A percentile compares a stretch with the other conserved stretches of the same genome.
Evolutionary conservation across 2,113 vertebrate species (phyloP).

Genomic region (Prunella fulvescens): DNA sequence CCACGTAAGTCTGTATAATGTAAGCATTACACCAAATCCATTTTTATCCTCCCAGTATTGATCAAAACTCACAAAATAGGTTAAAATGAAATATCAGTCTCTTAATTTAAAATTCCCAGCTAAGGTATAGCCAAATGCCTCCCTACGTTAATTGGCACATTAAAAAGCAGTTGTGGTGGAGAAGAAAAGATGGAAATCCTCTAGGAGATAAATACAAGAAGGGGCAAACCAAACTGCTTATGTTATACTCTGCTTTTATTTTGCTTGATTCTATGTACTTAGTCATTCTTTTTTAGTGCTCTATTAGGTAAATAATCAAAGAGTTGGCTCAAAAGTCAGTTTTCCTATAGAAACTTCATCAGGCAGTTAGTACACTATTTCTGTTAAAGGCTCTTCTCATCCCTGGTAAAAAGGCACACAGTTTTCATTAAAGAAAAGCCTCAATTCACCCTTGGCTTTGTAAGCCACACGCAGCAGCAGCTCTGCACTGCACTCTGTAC

Average conservation of each 20-base stretch:
- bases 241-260: not conserved
- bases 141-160: not conserved
- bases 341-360: not conserved
- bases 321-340: not conserved
- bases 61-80: not conserved
- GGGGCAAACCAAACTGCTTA: not conserved
- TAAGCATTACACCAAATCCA: not conserved
- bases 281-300: not conserved
- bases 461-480: not conserved
- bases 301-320: not conserved
- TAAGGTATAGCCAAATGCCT: not conserved
- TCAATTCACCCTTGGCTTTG: not conserved
- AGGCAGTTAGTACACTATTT: not conserved
- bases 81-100: not conserved
- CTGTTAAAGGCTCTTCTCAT: not conserved
- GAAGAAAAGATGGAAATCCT: not conserved
- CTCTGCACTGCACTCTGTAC: not conserved
- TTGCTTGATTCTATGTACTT: not conserved
- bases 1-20: not conserved
- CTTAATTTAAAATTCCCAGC: not conserved
- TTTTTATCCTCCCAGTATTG: not conserved
- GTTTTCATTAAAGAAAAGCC: not conserved
- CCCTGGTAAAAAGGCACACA: not conserved
- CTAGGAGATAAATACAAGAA: not conserved
- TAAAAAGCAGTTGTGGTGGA: not conserved